Evolutionary conservation across 2,113 vertebrate species (phyloP).

Genomic region (Orientallactaga bullata): DNA sequence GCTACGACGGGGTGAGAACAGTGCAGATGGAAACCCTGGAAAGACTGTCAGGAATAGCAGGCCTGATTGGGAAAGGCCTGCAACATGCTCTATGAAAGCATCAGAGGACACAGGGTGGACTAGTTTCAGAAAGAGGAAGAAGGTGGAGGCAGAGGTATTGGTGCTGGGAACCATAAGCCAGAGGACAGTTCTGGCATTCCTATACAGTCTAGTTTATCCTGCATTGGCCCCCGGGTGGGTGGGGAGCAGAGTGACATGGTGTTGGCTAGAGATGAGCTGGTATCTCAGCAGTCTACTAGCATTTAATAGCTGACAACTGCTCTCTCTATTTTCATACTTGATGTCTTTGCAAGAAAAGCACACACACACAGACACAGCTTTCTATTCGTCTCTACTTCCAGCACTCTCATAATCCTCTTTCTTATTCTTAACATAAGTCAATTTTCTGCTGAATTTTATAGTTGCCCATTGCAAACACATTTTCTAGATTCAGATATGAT

Average conservation of each 20-base stretch:
- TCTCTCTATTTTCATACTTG: neutral
- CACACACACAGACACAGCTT: slow-evolving; percentile 24
- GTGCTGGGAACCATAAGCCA: neutral
- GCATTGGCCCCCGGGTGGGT: no score
- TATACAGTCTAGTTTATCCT: neutral
- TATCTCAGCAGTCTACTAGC: no score
- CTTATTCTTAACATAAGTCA: neutral
- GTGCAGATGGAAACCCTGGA: no score
- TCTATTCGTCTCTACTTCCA: slow-evolving; percentile 52
- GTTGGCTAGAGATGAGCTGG: no score
- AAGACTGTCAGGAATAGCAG: neutral
- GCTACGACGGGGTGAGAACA: neutral
- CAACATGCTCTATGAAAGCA: neutral
- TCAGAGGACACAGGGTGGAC: neutral
- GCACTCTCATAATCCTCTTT: slow-evolving; percentile 25
- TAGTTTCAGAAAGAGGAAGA: no score
- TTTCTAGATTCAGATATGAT: slow-evolving; percentile 48
- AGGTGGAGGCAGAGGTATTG: rapidly evolving
- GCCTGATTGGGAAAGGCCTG: neutral
- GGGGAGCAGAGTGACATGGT: neutral
- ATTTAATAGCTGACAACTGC: neutral
- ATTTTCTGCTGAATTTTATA: slow-evolving; percentile 33
- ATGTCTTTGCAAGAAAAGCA: neutral
- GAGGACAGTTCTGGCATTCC: neutral
- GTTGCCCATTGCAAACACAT: neutral